Base-by-base conservation (phyloP, 2,797 vertebrate genomes). In the Sebastes steindachneri region DNA sequence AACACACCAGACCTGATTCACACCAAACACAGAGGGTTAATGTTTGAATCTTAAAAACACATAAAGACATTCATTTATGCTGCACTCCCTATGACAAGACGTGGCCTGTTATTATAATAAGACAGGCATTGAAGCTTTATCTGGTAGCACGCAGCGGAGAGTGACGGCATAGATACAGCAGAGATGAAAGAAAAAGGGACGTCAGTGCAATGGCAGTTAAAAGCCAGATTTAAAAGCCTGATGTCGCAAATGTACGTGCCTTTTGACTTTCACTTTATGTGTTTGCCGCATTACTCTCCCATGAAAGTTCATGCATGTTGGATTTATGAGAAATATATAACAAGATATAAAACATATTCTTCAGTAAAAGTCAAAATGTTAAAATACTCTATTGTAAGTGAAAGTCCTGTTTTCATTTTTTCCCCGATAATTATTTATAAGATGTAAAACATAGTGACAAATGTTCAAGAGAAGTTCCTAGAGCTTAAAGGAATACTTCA, bases 1-100 rank as follows among this genome's bases (percentile, higher is more conserved):
- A 90, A 98, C 76, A 90, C 98, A 99, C 98, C 97, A 99, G 65
- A 99, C 95, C 98, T 99, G 89, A 77, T 5, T 1, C 4, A 68
- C 28, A 74, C 1, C 45, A 77, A 55, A 77, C 17, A 77, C 1
- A 4, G 25, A 73, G n/a, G 4, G 37, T 78, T 74, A 69, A 69
- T 7, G 54, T 64, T 55, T 72, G 14, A 33, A 26, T 77, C 35
- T 41, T 26, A 65, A 26, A 37, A 35, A 70, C 25, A 60, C 25
- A 73, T 21, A 9, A 37, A 31, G 55, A 57, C 26, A 45, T 45
- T 33, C 2, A 45, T 73, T 37, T 21, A 53, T 63, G 25, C 45
- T 12, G 35, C 26, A 54, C 7, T 25, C 2, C n/a, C 28, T 6
- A 3, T 17, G 86, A 60, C 41, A 41, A 83, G 53, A 73, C 11